Evolutionary conservation across 2,797 vertebrate genomes (phyloP).

Genomic region (Acipenser transmontanus): DNA sequence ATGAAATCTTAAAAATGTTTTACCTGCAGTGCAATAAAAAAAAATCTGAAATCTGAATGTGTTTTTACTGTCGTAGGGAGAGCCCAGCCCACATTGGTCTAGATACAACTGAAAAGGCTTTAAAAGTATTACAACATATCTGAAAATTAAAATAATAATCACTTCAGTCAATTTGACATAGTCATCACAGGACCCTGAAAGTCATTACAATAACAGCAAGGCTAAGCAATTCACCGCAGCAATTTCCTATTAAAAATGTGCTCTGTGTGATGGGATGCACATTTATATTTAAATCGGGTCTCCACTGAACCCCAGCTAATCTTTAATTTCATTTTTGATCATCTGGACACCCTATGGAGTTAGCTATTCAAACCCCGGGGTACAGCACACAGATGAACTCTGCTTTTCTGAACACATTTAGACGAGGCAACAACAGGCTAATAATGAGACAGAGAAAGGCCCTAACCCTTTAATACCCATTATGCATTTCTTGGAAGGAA

Average conservation of each 20-base stretch:
- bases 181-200: too few relatives aligned
- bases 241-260: conserved; percentile 45
- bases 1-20: too few relatives aligned
- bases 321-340: conserved; percentile 51
- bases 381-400: conserved; percentile 2
- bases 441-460: conserved; percentile 22
- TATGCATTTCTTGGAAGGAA: too few relatives aligned
- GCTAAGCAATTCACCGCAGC: conserved; percentile 35
- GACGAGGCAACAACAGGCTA: not conserved
- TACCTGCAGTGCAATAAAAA: too few relatives aligned
- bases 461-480: conserved; percentile 20
- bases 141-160: too few relatives aligned
- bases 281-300: conserved; percentile 46
- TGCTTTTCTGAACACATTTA: not conserved
- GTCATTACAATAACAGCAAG: conserved; percentile 31
- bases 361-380: conserved; percentile 14
- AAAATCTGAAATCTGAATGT: too few relatives aligned
- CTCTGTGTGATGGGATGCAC: conserved; percentile 42
- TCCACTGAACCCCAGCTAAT: conserved; percentile 45
- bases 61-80: too few relatives aligned
- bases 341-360: conserved; percentile 12
- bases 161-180: too few relatives aligned
- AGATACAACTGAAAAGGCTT: too few relatives aligned
- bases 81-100: too few relatives aligned
- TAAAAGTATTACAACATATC: too few relatives aligned